Conservation (phyloP, 2,888 invertebrate species). For the Stenotaenia linearis region DNA sequence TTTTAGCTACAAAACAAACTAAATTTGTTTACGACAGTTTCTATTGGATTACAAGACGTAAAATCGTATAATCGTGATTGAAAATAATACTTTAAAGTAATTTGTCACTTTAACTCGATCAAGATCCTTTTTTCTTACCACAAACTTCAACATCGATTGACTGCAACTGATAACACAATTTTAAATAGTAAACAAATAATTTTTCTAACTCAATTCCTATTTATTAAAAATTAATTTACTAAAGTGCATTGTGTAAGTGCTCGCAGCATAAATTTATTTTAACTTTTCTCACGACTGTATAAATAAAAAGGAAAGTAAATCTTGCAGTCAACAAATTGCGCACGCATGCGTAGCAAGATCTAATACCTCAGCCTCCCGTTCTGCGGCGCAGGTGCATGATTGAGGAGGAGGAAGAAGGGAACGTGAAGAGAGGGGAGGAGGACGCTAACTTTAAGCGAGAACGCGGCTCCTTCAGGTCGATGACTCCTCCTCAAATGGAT, state of each 20-base stretch:
- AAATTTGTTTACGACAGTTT: too few species aligned
- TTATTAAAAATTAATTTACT: neutral
- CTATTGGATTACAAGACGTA: too few species aligned
- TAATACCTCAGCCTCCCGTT: slow-evolving; percentile 20
- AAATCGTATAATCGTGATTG: too few species aligned
- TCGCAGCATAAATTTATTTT: neutral
- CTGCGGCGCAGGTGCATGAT: slow-evolving; percentile 20
- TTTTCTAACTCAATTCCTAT: neutral
- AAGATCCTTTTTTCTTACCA: too few species aligned
- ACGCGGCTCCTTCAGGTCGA: slow-evolving; percentile 26
- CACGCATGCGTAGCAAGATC: neutral
- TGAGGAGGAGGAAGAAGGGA: slow-evolving; percentile 21
- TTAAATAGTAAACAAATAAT: too few species aligned
- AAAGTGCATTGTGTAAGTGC: neutral
- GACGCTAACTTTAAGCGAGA: slow-evolving; percentile 4
- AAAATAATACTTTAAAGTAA: too few species aligned
- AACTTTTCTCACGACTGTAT: neutral
- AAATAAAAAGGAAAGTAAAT: slow-evolving; percentile 7
- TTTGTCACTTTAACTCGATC: too few species aligned
- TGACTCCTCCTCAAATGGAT: slow-evolving; percentile 20
- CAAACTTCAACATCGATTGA: too few species aligned
- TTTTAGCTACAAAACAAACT: too few species aligned
- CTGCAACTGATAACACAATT: too few species aligned
- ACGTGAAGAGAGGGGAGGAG: neutral
- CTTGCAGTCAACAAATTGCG: slow-evolving; percentile 9